These are phyloP conservation scores for Zygothrica quintamaculata DNA, from an alignment of 2,888 invertebrate species.

Conservation along the genomic window DNA sequence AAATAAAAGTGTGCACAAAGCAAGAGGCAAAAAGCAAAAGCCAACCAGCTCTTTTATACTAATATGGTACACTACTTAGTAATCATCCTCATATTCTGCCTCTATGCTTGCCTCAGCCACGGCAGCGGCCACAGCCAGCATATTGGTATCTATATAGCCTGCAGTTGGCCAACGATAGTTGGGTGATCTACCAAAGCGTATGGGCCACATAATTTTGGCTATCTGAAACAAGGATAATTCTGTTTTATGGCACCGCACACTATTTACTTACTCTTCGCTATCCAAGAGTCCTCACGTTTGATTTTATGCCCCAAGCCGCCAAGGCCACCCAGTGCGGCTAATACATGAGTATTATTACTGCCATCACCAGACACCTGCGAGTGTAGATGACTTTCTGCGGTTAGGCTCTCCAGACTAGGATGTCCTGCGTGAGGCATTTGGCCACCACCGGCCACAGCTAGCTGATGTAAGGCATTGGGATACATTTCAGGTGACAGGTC, in stretches of 20 bases:
- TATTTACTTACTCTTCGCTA: constrained; percentile 77
- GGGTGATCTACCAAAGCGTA: constrained; percentile 31
- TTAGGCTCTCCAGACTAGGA: constrained; percentile 77
- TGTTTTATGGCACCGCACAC: constrained; percentile 43
- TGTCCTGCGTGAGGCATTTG: constrained; percentile 58
- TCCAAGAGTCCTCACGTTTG: constrained; percentile 84
- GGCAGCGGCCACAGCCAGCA: constrained; percentile 63
- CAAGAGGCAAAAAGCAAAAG: too few relatives aligned
- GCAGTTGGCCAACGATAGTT: constrained; percentile 22
- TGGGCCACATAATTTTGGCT: constrained; percentile 35
- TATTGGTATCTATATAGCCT: constrained; percentile 22
- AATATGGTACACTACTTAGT: constrained; percentile 26
- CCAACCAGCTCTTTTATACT: too few relatives aligned
- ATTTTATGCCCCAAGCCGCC: constrained; percentile 81
- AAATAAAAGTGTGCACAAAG: too few relatives aligned
- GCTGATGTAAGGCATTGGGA: constrained; percentile 78
- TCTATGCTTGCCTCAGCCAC: constrained; percentile 66
- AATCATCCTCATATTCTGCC: constrained; percentile 58
- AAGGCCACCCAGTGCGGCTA: constrained; percentile 80
- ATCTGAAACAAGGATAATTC: constrained; percentile 59
- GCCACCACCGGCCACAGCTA: constrained; percentile 74
- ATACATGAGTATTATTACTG: constrained; percentile 81
- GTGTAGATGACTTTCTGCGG: constrained; percentile 81
- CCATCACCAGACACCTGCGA: constrained; percentile 80
- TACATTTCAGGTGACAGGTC: constrained; percentile 82